These are phyloP conservation scores for Xenopus borealis DNA, from an alignment of 2,113 vertebrate species.

Conservation along the genomic window DNA sequence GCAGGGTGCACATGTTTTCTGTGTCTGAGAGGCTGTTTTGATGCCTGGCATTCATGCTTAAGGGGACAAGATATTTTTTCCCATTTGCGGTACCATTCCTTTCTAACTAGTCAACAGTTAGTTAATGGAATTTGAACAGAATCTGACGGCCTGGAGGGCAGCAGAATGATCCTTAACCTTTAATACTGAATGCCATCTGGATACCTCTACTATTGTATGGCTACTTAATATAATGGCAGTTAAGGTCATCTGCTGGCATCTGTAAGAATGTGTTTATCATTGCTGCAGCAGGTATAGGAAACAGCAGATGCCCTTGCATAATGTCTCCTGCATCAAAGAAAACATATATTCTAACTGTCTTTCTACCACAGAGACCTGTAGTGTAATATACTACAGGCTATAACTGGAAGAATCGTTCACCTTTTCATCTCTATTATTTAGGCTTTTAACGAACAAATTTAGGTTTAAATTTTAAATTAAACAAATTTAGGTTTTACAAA, in stretches of 20 bases:
- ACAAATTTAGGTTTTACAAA: too few relatives aligned
- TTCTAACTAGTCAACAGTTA: constrained; percentile 34
- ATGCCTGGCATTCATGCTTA: constrained; percentile 31
- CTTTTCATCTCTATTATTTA: neutral
- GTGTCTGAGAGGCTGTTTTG: constrained; percentile 19
- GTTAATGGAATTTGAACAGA: constrained; percentile 42
- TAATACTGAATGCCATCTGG: constrained; percentile 44
- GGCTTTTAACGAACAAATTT: too few relatives aligned
- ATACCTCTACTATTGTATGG: constrained; percentile 37
- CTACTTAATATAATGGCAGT: constrained; percentile 42
- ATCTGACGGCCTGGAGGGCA: constrained; percentile 32
- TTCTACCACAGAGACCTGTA: neutral
- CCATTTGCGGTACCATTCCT: constrained; percentile 21
- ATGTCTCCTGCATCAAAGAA: neutral
- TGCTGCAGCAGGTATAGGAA: constrained; percentile 25
- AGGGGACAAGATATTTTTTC: constrained; percentile 32
- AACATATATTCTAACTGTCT: too few relatives aligned
- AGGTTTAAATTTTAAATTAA: too few relatives aligned
- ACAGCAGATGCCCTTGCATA: neutral
- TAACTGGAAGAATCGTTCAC: neutral
- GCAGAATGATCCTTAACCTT: constrained; percentile 43
- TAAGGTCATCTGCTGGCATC: constrained; percentile 36
- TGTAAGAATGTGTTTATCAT: constrained; percentile 38
- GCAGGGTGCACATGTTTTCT: constrained; percentile 26
- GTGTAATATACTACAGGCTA: too few relatives aligned